These are phyloP conservation scores for Pseudomyrmex dendroicus DNA, from an alignment of 1,140 invertebrate species.

Conservation along the genomic window DNA sequence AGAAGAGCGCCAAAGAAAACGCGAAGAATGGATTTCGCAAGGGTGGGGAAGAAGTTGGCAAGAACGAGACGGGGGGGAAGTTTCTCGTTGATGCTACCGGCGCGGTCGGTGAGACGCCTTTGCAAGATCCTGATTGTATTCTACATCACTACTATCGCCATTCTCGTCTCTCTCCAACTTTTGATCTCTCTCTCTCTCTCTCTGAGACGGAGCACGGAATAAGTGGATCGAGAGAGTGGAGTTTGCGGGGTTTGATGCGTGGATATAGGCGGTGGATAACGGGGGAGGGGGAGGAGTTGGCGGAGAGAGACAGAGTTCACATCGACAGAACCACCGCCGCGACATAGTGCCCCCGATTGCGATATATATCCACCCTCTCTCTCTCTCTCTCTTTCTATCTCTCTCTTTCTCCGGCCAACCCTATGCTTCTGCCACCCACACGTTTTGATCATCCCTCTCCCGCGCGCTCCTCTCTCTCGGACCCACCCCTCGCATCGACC, in stretches of 20 bases:
- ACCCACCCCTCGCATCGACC: slow-evolving; percentile 49
- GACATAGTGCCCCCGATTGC: slow-evolving; percentile 81
- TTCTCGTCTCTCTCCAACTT: neutral
- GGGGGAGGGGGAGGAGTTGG: neutral
- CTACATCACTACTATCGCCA: slow-evolving; percentile 27
- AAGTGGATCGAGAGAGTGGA: slow-evolving; percentile 42
- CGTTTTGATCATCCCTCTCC: slow-evolving; percentile 64
- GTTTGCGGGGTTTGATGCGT: slow-evolving; percentile 63
- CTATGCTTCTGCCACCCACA: slow-evolving; percentile 75
- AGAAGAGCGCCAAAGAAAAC: slow-evolving; percentile 30
- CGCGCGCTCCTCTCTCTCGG: neutral
- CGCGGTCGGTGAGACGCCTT: slow-evolving; percentile 41
- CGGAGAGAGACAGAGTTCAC: slow-evolving; percentile 61
- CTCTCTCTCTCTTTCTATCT: too few species aligned
- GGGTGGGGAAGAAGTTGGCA: slow-evolving; percentile 19
- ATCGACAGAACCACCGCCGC: slow-evolving; percentile 74
- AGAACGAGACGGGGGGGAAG: slow-evolving; percentile 25
- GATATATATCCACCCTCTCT: slow-evolving; percentile 75
- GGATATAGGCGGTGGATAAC: slow-evolving; percentile 5
- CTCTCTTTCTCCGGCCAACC: slow-evolving; percentile 70
- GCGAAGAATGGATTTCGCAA: slow-evolving; percentile 38
- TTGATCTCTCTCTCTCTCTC: neutral
- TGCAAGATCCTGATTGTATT: slow-evolving; percentile 55
- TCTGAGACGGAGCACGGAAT: slow-evolving; percentile 43
- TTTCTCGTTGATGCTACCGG: slow-evolving; percentile 60